Evolutionary conservation across 2,797 vertebrate species (phyloP).

Genomic region (Karalla daura): DNA sequence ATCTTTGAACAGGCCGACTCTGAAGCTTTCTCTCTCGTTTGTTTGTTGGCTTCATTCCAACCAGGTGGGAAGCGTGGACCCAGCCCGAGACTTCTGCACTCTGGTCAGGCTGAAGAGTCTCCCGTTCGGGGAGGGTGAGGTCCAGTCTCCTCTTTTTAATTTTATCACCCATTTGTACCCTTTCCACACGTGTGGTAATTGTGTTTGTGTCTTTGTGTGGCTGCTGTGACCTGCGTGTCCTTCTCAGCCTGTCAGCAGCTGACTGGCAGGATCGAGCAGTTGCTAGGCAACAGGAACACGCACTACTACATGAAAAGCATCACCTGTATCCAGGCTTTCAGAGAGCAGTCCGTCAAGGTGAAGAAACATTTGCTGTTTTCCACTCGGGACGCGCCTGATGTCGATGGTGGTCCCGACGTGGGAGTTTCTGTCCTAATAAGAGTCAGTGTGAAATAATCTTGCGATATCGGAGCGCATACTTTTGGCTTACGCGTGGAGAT

Average conservation of each 20-base stretch:
- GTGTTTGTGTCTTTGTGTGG: conserved; percentile 63
- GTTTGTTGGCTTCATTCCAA: conserved; percentile 40
- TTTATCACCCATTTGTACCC: no score
- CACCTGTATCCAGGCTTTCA: conserved; percentile 89
- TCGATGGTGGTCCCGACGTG: no score
- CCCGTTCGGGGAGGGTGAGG: conserved; percentile 91
- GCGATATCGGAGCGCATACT: conserved; percentile 2
- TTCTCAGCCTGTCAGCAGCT: conserved; percentile 91
- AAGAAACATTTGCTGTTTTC: conserved; percentile 49
- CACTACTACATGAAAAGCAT: conserved; percentile 95
- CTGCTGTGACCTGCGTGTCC: conserved; percentile 64
- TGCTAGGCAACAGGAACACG: conserved; percentile 89
- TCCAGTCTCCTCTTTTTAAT: background rate
- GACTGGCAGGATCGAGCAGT: conserved; percentile 90
- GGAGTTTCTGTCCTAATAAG: background rate
- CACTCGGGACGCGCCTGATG: conserved; percentile 5
- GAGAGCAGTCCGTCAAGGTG: conserved; percentile 94
- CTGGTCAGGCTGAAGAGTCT: conserved; percentile 87
- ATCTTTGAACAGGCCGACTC: conserved; percentile 11
- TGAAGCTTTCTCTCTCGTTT: conserved; percentile 7
- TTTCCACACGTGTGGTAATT: no score
- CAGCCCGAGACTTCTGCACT: conserved; percentile 88
- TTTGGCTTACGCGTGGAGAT: conserved; percentile 34
- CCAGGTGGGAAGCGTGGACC: conserved; percentile 95
- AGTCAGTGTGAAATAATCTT: conserved; percentile 16